Percentiles rank a stretch among this genome's conserved stretches.
Evolutionary conservation across 2,797 vertebrate species (phyloP).

Genomic region (Poecile montanus): DNA sequence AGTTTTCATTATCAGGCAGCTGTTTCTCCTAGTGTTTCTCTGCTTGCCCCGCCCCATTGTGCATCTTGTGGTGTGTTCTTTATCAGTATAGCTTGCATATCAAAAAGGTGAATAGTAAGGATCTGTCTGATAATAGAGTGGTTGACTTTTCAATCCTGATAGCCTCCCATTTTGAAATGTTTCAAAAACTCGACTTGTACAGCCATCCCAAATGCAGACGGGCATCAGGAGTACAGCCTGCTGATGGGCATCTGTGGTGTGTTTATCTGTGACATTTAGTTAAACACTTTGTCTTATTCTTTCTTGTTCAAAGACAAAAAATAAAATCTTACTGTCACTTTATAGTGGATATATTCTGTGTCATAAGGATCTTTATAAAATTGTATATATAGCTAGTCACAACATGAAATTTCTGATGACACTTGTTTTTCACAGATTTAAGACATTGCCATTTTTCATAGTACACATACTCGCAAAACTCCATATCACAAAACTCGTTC

Average conservation of each 20-base stretch:
- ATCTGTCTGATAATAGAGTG: background rate
- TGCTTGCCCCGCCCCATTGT: fast-evolving
- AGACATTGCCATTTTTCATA: background rate
- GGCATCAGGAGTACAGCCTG: background rate
- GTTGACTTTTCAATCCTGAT: background rate
- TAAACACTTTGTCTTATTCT: background rate
- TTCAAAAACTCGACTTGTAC: background rate
- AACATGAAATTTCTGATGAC: background rate
- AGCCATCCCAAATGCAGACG: background rate
- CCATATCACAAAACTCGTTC: background rate
- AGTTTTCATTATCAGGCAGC: background rate
- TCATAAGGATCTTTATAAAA: background rate
- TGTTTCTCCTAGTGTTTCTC: background rate
- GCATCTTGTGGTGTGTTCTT: background rate
- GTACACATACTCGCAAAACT: background rate
- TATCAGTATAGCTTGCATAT: background rate
- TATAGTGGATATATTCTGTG: background rate
- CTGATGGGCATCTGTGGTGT: background rate
- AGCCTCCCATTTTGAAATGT: background rate
- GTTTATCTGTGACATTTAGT: background rate
- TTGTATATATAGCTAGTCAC: background rate
- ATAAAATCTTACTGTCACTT: background rate
- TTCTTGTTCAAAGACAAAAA: background rate
- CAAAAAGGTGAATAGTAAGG: background rate
- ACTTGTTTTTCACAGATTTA: background rate